A percentile compares a stretch with the other conserved stretches of the same genome.
These are phyloP conservation scores for Spinus pinus DNA, from an alignment of 2,797 vertebrate species.

Conservation along the genomic window DNA sequence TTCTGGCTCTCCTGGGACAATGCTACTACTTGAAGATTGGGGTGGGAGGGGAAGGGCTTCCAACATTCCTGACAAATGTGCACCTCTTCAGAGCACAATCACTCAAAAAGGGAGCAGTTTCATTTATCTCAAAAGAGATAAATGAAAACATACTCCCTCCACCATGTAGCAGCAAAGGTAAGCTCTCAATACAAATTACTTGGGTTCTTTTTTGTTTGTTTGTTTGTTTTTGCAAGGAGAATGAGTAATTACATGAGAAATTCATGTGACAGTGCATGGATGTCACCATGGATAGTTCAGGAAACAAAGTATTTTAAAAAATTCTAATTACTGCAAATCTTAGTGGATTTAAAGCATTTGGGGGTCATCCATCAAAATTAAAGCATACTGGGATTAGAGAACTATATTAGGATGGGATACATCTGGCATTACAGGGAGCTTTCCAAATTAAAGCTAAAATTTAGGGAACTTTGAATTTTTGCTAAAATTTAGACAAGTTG, in stretches of 20 bases:
- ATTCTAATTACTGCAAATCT: constrained; percentile 33
- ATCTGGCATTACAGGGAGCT: constrained; percentile 3
- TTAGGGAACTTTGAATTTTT: constrained; percentile 20
- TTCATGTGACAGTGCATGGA: constrained; percentile 6
- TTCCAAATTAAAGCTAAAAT: constrained; percentile 52
- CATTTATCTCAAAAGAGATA: not conserved
- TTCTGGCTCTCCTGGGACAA: not conserved
- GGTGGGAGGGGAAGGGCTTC: not conserved
- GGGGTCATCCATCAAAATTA: constrained; percentile 63
- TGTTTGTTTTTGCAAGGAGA: not conserved
- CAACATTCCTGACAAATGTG: not conserved
- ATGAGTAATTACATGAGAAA: constrained; percentile 33
- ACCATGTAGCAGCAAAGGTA: not conserved
- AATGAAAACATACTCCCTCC: not conserved
- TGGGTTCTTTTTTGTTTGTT: not conserved
- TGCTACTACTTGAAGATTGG: not conserved
- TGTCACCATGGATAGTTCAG: constrained; percentile 5
- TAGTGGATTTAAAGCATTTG: constrained; percentile 41
- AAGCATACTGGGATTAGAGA: constrained; percentile 37
- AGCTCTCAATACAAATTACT: constrained; percentile 9
- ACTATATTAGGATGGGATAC: not conserved
- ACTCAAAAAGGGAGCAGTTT: not conserved
- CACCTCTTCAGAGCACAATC: not conserved
- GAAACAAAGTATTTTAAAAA: constrained; percentile 24
- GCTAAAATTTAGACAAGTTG: constrained; percentile 16